Evolutionary conservation across 2,797 vertebrate genomes (phyloP).

Genomic region (Gymnoscopelus braueri): DNA sequence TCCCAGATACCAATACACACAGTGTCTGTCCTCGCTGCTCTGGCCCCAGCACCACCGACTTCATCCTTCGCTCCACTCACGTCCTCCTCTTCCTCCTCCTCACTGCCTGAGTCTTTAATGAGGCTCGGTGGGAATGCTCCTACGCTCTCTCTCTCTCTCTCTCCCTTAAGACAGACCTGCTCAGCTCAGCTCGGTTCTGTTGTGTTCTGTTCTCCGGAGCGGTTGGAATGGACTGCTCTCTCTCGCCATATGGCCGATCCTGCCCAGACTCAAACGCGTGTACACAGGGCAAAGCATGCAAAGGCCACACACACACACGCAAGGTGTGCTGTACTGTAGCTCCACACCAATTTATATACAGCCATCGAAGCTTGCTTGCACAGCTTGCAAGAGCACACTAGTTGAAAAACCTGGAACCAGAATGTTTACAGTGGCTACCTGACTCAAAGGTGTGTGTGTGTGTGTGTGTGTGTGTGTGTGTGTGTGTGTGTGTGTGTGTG

Average conservation of each 20-base stretch:
- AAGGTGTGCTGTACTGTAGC: no score
- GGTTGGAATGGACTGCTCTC: constrained; percentile 55
- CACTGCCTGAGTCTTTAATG: constrained; percentile 78
- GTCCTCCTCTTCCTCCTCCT: constrained; percentile 44
- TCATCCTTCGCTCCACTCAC: constrained; percentile 16
- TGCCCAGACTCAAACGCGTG: neutral
- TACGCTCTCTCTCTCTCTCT: constrained; percentile 46
- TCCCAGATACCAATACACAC: constrained; percentile 51
- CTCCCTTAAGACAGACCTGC: constrained; percentile 56
- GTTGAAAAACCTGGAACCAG: no score
- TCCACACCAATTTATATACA: no score
- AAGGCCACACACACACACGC: neutral
- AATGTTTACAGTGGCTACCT: no score
- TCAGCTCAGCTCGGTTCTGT: constrained; percentile 20
- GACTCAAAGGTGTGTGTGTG: no score
- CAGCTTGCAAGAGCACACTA: no score
- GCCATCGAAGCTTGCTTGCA: no score
- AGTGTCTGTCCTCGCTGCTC: no score
- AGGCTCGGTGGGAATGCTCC: constrained; percentile 73
- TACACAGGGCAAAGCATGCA: neutral
- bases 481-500: no score
- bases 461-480: no score
- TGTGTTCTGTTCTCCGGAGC: constrained; percentile 52
- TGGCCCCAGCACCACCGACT: constrained; percentile 15
- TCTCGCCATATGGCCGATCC: constrained; percentile 59